Conservation (phyloP, 2,797 vertebrate species). For the Gephyroberyx darwinii region DNA sequence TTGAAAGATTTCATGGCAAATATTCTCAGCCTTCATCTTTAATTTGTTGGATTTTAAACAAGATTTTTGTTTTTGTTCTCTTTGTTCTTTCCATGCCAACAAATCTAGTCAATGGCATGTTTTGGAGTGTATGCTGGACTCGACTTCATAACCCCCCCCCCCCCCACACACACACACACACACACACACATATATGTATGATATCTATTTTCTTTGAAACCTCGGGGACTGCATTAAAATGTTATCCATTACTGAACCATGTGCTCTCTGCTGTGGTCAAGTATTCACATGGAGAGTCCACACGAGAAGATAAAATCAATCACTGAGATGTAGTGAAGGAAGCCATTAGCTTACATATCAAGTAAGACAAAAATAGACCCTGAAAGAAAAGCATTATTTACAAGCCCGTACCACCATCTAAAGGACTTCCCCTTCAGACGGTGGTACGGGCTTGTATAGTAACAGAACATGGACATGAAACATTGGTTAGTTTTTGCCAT, state of each 20-base stretch:
- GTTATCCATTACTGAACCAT: slow-evolving; percentile 70
- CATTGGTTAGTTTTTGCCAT: not conserved
- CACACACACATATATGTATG: not conserved
- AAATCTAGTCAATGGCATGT: slow-evolving; percentile 1
- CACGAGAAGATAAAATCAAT: slow-evolving; percentile 18
- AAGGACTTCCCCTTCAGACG: not conserved
- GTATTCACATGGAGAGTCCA: slow-evolving; percentile 52
- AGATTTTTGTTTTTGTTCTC: not conserved
- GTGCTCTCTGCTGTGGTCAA: slow-evolving; percentile 41
- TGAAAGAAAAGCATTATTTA: slow-evolving; percentile 11
- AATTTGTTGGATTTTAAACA: no score
- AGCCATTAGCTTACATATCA: slow-evolving; percentile 28
- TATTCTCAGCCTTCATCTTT: no score
- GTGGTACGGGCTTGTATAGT: no score
- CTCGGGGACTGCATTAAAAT: slow-evolving; percentile 52
- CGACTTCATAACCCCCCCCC: slow-evolving; percentile 31
- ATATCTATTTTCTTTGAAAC: slow-evolving; percentile 64
- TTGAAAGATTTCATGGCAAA: no score
- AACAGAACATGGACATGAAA: not conserved
- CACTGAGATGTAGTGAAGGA: not conserved
- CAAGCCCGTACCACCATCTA: not conserved
- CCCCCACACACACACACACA: no score
- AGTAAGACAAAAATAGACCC: slow-evolving; percentile 35
- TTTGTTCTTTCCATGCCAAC: slow-evolving; percentile 6
- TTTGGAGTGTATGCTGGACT: not conserved